A percentile compares a stretch with the other conserved stretches of the same genome.
These are phyloP conservation scores for Cercopithecus mona DNA, from an alignment of 2,113 vertebrate species.

Conservation along the genomic window DNA sequence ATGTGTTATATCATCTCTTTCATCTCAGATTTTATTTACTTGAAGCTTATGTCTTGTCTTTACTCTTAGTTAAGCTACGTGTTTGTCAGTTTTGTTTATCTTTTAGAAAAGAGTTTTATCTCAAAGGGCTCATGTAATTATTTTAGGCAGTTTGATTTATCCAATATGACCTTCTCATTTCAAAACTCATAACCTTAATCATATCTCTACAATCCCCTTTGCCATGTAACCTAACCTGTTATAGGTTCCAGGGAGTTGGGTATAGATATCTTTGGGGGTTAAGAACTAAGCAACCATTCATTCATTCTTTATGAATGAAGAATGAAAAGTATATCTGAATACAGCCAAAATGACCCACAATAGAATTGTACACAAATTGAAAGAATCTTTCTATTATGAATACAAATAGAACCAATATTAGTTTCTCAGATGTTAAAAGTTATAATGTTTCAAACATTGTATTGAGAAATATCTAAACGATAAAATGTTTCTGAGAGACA, in stretches of 20 bases:
- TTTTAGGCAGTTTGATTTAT: background rate
- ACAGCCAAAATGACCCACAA: background rate
- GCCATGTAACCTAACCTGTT: background rate
- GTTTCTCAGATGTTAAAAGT: background rate
- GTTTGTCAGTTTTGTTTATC: background rate
- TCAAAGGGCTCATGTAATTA: background rate
- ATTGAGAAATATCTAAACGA: background rate
- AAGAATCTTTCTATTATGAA: background rate
- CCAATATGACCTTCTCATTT: background rate
- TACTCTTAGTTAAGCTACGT: background rate
- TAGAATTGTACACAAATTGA: background rate
- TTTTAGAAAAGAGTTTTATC: background rate
- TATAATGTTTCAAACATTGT: background rate
- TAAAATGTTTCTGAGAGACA: background rate
- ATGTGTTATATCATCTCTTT: background rate
- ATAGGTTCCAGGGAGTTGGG: rapidly evolving
- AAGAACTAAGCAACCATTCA: background rate
- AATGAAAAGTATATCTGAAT: background rate
- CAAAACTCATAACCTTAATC: background rate
- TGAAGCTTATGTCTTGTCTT: background rate
- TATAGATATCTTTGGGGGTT: background rate
- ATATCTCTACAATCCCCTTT: background rate
- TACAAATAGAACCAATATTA: background rate
- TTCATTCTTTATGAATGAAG: background rate
- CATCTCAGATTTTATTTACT: background rate